These are phyloP conservation scores for Criorhina ranunculi DNA, from an alignment of 2,888 invertebrate genomes.

Conservation along the genomic window DNA sequence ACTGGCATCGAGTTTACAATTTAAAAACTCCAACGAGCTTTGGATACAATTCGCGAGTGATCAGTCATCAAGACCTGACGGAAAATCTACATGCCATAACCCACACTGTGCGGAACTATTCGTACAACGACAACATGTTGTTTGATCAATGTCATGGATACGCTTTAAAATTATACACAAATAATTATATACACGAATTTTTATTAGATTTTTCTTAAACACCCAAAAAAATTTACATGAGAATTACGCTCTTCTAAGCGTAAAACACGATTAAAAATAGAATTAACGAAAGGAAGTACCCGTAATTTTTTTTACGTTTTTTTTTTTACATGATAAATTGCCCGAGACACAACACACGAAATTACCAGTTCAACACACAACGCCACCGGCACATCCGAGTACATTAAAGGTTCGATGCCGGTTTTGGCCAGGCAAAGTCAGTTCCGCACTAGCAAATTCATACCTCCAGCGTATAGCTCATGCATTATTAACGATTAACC, in stretches of 20 bases:
- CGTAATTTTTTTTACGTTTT: constrained; percentile 32
- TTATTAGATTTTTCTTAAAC: constrained; percentile 9
- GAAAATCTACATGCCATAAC: neutral
- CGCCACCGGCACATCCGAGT: neutral
- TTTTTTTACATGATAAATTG: constrained; percentile 56
- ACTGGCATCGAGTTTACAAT: no score
- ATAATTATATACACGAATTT: neutral
- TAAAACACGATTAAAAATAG: constrained; percentile 36
- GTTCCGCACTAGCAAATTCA: constrained; percentile 47
- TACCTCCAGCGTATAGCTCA: neutral
- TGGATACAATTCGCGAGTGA: no score
- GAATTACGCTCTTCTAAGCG: constrained; percentile 36
- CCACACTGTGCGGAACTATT: neutral
- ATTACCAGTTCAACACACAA: constrained; percentile 10
- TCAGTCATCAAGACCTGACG: no score
- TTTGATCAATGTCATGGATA: constrained; percentile 37
- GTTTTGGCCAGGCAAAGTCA: constrained; percentile 21
- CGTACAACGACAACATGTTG: constrained; percentile 2
- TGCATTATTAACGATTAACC: constrained; percentile 46
- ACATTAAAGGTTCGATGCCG: constrained; percentile 10
- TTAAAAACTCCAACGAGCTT: no score
- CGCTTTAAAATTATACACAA: constrained; percentile 20
- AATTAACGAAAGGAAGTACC: constrained; percentile 14
- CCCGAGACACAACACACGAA: constrained; percentile 37
- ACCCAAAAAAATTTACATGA: constrained; percentile 3